These are phyloP conservation scores for Hydrozoanthus gracilis DNA, from an alignment of 92 coral and sea anemone species.

Conservation along the genomic window DNA sequence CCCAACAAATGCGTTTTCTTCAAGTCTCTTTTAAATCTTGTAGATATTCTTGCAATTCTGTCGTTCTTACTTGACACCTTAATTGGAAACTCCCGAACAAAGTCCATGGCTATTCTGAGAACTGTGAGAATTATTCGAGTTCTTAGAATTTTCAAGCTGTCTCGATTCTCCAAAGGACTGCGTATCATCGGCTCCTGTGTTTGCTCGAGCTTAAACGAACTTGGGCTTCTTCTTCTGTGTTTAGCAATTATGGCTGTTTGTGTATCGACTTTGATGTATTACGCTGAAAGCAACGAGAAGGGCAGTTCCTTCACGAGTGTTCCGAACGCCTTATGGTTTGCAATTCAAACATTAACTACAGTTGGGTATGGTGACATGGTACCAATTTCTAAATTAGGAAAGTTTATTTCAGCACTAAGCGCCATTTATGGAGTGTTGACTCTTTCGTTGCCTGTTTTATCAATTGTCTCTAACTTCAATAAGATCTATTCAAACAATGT, in stretches of 20 bases:
- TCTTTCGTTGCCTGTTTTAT: conserved; percentile 49
- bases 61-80: conserved; percentile 21
- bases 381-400: conserved; percentile 42
- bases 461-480: conserved; percentile 60
- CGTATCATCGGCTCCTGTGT: conserved; percentile 59
- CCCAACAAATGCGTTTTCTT: conserved; percentile 49
- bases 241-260: conserved; percentile 40
- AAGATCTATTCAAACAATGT: conserved; percentile 49
- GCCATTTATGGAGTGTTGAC: conserved; percentile 57
- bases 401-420: conserved; percentile 38
- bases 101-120: conserved; percentile 34
- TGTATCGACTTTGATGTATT: conserved; percentile 45
- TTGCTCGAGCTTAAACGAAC: conserved; percentile 48
- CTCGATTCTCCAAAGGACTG: conserved; percentile 54
- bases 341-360: conserved; percentile 55
- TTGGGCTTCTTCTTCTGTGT: conserved; percentile 52
- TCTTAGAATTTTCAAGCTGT: conserved; percentile 51
- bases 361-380: conserved; percentile 54
- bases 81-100: not conserved
- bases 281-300: conserved; percentile 32
- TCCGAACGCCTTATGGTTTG: conserved; percentile 56
- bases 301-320: conserved; percentile 50
- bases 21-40: conserved; percentile 52
- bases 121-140: conserved; percentile 47
- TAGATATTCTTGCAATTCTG: conserved; percentile 52